Conservation (phyloP, 1,140 invertebrate genomes). For the Anastrepha obliqua region DNA sequence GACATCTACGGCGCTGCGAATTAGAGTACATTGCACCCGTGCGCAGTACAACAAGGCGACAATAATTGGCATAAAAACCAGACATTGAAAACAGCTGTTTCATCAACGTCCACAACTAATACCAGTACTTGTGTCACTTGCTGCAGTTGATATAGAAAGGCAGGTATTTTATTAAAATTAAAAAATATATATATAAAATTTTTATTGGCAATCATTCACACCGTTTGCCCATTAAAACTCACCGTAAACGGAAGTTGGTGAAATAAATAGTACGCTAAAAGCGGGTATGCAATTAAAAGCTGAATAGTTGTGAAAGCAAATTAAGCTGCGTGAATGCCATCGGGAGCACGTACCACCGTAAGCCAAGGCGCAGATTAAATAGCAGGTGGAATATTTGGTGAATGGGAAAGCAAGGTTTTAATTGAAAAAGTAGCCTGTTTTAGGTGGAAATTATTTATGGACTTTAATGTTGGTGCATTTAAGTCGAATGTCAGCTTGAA, state of each 20-base stretch:
- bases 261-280: background rate
- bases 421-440: background rate
- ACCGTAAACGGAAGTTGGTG: background rate
- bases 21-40: slow-evolving; percentile 31
- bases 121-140: background rate
- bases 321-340: background rate
- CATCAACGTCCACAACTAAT: background rate
- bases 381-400: background rate
- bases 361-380: background rate
- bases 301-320: slow-evolving; percentile 5
- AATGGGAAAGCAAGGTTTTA: background rate
- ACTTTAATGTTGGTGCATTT: too few relatives aligned
- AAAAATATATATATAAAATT: background rate
- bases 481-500: too few relatives aligned
- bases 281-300: background rate
- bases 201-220: slow-evolving; percentile 31
- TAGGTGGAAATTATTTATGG: background rate
- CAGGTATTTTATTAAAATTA: background rate
- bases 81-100: slow-evolving; percentile 14
- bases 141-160: background rate
- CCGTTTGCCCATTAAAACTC: background rate
- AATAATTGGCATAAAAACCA: background rate
- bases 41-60: background rate
- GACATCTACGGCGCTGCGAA: background rate
- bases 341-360: background rate